Evolutionary conservation across 2,797 vertebrate genomes (phyloP).

Genomic region (Cuniculus paca): DNA sequence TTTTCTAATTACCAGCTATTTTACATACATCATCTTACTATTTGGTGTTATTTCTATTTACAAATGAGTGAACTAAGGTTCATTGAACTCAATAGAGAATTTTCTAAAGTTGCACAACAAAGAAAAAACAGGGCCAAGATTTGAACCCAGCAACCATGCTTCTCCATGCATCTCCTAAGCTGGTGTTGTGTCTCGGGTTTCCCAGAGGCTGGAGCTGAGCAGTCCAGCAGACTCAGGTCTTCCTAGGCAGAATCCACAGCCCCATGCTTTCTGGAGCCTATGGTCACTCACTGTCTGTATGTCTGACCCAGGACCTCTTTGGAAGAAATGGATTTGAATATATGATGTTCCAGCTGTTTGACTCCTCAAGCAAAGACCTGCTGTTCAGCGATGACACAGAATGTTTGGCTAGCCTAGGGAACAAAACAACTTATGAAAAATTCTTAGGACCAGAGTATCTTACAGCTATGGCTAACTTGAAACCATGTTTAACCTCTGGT

Average conservation of each 20-base stretch:
- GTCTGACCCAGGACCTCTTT: constrained; percentile 84
- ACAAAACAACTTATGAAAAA: constrained; percentile 68
- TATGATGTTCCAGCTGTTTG: constrained; percentile 86
- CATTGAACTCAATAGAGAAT: not conserved
- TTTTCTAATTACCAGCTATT: not conserved
- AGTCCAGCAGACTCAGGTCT: not conserved
- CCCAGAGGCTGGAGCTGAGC: not conserved
- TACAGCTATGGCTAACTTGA: constrained; percentile 86
- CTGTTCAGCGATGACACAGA: constrained; percentile 95
- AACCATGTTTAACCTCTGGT: constrained; percentile 90
- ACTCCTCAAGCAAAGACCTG: constrained; percentile 89
- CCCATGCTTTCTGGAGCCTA: not conserved
- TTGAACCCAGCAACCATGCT: not conserved
- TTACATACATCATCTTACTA: not conserved
- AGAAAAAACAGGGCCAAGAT: not conserved
- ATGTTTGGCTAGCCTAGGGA: constrained; percentile 90
- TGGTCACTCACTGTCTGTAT: not conserved
- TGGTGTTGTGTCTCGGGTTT: not conserved
- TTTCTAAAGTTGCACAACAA: not conserved
- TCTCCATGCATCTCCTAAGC: not conserved
- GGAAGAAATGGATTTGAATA: constrained; percentile 81
- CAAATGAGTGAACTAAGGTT: not conserved
- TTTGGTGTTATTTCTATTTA: not conserved
- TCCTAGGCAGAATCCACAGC: not conserved
- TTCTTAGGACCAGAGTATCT: constrained; percentile 91